Conservation (phyloP, 1,140 invertebrate species). For the Heterodera carotae region DNA sequence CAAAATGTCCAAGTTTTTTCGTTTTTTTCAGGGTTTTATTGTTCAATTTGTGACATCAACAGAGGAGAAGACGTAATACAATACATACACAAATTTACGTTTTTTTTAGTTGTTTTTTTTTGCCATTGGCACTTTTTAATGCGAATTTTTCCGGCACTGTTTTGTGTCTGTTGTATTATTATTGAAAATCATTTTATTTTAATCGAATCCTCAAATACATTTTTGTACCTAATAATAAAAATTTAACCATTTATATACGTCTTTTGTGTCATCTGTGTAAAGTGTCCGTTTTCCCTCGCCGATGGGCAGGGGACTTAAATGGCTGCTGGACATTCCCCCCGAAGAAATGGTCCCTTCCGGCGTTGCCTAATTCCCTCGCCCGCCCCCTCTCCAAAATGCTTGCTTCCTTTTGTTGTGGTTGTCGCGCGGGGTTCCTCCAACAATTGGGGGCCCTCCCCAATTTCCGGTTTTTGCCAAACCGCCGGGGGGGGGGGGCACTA, state of each 20-base stretch:
- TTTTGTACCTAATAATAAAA: no score
- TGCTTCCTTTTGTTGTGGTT: neutral
- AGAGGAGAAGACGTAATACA: neutral
- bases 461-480: neutral
- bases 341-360: neutral
- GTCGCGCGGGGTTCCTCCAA: neutral
- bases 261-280: no score
- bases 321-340: no score
- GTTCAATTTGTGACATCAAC: slow-evolving; percentile 20
- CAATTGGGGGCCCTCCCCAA: neutral
- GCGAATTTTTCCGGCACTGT: no score
- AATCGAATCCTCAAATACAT: no score
- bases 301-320: no score
- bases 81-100: no score
- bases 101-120: slow-evolving; percentile 2
- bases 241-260: no score
- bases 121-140: neutral
- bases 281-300: no score
- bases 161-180: neutral
- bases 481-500: no score
- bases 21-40: slow-evolving; percentile 24
- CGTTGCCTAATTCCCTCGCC: neutral
- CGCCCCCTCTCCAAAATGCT: no score
- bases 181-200: neutral
- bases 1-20: neutral